Conservation (phyloP, 30 jellyfish, hydroid and myxozoan species). For the Hydra vulgaris region DNA sequence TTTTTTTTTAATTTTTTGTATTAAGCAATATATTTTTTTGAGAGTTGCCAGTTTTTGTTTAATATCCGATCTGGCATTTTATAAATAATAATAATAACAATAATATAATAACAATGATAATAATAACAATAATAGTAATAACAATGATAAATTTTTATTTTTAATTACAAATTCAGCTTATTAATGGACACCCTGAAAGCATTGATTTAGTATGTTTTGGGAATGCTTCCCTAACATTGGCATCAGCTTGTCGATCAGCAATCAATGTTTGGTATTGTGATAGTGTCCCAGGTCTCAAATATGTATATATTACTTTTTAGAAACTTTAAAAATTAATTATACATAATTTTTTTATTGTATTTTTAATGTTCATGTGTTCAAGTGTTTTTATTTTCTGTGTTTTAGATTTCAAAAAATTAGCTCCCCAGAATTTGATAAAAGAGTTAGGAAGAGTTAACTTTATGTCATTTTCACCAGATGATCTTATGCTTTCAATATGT, state of each 20-base stretch:
- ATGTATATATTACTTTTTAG: not conserved
- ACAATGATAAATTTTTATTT: no score
- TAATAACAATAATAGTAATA: no score
- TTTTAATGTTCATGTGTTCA: no score
- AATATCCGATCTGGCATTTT: no score
- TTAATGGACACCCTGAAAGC: not conserved
- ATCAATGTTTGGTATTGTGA: not conserved
- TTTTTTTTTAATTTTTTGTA: no score
- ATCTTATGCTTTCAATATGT: constrained; percentile 47
- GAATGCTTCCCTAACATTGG: not conserved
- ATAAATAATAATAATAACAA: no score
- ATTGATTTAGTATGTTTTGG: constrained; percentile 1
- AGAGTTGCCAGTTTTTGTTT: no score
- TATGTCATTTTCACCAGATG: constrained; percentile 36
- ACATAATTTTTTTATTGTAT: no score
- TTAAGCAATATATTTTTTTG: no score
- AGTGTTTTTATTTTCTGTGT: no score
- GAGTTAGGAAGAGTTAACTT: constrained; percentile 4
- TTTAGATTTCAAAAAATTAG: not conserved
- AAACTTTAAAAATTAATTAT: no score
- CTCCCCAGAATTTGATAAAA: not conserved
- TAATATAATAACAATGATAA: no score
- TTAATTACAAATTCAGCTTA: not conserved
- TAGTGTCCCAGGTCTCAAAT: not conserved
- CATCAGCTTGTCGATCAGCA: not conserved